Evolutionary conservation across 2,888 invertebrate species (phyloP), one percentile per base, ranked within the genome.

Genomic region (Phyto melanocephala): DNA sequence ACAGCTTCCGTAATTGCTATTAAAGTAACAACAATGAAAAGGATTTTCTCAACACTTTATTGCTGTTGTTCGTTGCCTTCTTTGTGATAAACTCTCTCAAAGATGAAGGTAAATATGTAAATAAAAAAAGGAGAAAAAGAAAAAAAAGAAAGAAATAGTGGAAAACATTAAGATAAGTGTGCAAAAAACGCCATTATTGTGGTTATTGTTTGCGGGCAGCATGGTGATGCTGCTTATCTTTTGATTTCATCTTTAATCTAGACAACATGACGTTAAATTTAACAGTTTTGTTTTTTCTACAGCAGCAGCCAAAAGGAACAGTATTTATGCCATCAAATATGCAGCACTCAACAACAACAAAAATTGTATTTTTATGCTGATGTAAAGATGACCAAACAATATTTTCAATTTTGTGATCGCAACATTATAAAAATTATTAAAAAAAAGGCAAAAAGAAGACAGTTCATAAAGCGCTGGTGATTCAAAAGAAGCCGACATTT

Each of bases 181-280:
- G 74, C 68, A 70, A 68, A 20, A 72, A 79, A 60, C 52, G 42
- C 40, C 82, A 82, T 82, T 79, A 82, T 79, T 71, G 54, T 79
- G 65, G 47, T 62, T 78, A 56, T 77, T 77, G 67, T 77, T 67
- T 74, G 60, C 35, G 17, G 60, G 75, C 54, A 52, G 40, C 50
- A 37, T 24, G 65, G 8, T 65, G 62, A 20, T 37, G 72, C 63
- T 71, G 81, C 47, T 82, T 82, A 82, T 82, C 82, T 82, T 79
- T 79, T 76, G 79, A 82, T 79, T 82, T 82, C 71, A 79, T 82
- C 79, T 82, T 82, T 82, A 76, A 82, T 82, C 75, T 82, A 79
- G 82, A 82, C 82, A 80, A 80, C 80, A 82, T 79, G 79, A 82
- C 74, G 78, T 78, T 78, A 65, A 81, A 81, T 63, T 81, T 78